Percentiles rank a stretch among this genome's conserved stretches.
These are phyloP conservation scores for Donacobius atricapilla DNA, from an alignment of 2,113 vertebrate genomes.

Conservation along the genomic window DNA sequence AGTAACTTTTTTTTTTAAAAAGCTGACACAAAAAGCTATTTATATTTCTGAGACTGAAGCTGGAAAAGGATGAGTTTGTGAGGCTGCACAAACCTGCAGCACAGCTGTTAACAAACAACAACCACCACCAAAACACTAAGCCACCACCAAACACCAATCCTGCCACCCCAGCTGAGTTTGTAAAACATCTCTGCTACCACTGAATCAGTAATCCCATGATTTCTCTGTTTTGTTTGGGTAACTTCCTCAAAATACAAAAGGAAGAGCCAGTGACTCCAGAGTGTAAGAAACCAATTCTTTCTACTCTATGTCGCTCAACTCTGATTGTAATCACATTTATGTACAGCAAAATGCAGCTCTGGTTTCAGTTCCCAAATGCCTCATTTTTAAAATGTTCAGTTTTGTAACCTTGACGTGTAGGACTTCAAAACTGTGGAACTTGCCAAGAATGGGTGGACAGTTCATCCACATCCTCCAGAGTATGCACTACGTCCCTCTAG, in stretches of 20 bases:
- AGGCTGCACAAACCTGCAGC: background rate
- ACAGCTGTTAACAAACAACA: background rate
- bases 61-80: background rate
- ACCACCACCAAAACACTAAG: background rate
- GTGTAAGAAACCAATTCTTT: background rate
- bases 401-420: background rate
- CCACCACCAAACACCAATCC: background rate
- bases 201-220: background rate
- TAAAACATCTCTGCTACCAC: background rate
- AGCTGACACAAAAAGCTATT: background rate
- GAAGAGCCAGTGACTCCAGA: background rate
- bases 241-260: background rate
- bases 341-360: background rate
- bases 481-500: background rate
- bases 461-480: background rate
- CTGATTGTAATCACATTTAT: background rate
- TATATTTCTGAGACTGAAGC: background rate
- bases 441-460: slow-evolving; percentile 28
- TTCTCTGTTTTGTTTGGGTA: background rate
- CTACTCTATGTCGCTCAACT: background rate
- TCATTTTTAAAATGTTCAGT: background rate
- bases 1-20: background rate
- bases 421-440: background rate
- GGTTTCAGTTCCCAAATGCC: slow-evolving; percentile 25
- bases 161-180: background rate